Conservation (phyloP, 2,888 invertebrate species). For the Ferdinandea cuprea region DNA sequence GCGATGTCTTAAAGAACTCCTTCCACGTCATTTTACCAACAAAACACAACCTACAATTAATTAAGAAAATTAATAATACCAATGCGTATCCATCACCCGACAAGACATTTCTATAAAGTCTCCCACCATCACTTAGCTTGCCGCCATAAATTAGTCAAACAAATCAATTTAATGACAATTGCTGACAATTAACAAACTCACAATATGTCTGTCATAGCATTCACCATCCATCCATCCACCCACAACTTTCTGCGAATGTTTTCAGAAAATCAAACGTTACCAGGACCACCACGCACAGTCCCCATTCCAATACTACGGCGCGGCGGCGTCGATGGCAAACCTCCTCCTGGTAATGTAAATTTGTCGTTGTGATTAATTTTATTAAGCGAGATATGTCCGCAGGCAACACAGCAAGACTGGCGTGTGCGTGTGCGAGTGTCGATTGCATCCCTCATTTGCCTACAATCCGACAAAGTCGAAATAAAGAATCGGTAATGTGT, state of each 20-base stretch:
- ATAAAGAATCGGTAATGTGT: constrained; percentile 66
- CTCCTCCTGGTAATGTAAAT: constrained; percentile 17
- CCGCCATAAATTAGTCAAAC: constrained; percentile 59
- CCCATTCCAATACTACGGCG: too few relatives aligned
- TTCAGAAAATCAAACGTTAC: constrained; percentile 47
- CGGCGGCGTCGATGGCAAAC: too few relatives aligned
- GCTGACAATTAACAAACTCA: constrained; percentile 70
- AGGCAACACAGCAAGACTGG: constrained; percentile 59
- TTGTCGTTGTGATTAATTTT: constrained; percentile 56
- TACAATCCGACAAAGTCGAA: constrained; percentile 2
- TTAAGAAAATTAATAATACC: constrained; percentile 35
- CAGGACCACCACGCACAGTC: not conserved
- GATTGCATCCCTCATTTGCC: constrained; percentile 3
- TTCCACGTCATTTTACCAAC: not conserved
- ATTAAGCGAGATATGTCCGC: constrained; percentile 49
- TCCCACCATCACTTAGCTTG: not conserved
- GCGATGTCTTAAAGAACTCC: too few relatives aligned
- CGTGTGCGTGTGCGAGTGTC: constrained; percentile 34
- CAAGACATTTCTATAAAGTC: constrained; percentile 23
- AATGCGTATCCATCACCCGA: constrained; percentile 28
- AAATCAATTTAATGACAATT: constrained; percentile 72
- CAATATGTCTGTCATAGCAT: not conserved
- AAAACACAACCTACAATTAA: constrained; percentile 55
- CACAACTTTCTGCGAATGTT: constrained; percentile 35
- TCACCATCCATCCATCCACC: not conserved